Base-by-base conservation (phyloP, 2,797 vertebrate genomes). In the Amphiprion clarkii region DNA sequence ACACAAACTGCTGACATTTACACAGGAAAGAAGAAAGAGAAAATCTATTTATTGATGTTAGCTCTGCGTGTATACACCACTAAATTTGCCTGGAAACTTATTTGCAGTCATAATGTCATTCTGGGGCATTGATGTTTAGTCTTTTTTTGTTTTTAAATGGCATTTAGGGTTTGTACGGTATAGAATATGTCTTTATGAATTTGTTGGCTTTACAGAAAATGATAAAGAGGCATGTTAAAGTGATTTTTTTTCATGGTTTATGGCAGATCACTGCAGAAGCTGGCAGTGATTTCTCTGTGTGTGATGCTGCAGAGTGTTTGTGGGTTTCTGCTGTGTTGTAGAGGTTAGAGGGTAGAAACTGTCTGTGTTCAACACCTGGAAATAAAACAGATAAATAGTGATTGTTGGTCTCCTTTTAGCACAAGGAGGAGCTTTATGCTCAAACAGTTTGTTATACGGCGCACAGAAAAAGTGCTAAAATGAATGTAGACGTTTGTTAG, bases 1-100 rank as follows among this genome's bases (percentile, higher is more conserved):
- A 61, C 77, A 52, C 2, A 19, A 62, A 55, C 46, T 67, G 52
- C 25, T 56, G 23, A 31, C 21, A 44, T 66, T 49, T 33, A 63
- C 46, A 16, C 19, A 21, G 25, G 42, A 53, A 75, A 54, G 23
- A 46, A 60, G 2, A 23, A 57, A 36, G 36, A 57, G 1, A 49
- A 62, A 10, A 74, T 40, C 3, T 17, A 27, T 73, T 6, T 55
- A 14, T 44, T 57, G 6, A 54, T 29, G 27, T 44, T 42, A 56
- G 19, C 14, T 46, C 19, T n/a, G 31, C 6, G 14, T 60, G 17
- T 51, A 6, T 36, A 5, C 2, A 40, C 2, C 11, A 59, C 9
- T 53, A 0, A 6, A 64, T 56, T 64, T 40, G 16, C 16, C 13
- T 17, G 2, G 3, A 39, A 57, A 29, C 29, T 25, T 3, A 1